These are phyloP conservation scores for Dermatemys mawii DNA, from an alignment of 2,113 vertebrate species.

Conservation along the genomic window DNA sequence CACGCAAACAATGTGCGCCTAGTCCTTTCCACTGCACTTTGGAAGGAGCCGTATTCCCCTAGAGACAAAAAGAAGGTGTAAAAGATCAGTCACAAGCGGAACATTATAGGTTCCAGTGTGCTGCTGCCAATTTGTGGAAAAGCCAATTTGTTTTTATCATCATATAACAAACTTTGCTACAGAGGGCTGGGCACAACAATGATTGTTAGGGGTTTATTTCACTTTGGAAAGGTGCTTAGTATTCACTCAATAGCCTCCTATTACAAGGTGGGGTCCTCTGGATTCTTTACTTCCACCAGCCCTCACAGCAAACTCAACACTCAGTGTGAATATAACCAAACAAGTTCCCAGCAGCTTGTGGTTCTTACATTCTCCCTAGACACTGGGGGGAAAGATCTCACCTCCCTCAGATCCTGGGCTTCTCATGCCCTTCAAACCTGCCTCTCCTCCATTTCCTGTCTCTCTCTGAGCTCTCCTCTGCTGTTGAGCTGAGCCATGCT, in stretches of 20 bases:
- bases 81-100: not conserved
- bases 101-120: not conserved
- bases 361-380: not conserved
- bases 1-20: not conserved
- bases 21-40: not conserved
- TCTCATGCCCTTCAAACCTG: not conserved
- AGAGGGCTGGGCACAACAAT: conserved; percentile 35
- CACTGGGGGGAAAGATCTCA: not conserved
- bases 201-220: conserved; percentile 40
- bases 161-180: conserved; percentile 33
- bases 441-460: not conserved
- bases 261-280: not conserved
- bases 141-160: conserved; percentile 46
- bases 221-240: conserved; percentile 37
- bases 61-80: conserved; percentile 28
- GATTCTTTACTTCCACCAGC: not conserved
- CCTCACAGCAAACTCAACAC: not conserved
- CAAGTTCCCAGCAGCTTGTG: not conserved
- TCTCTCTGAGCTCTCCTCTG: not conserved
- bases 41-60: conserved; percentile 3
- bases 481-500: not conserved
- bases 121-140: conserved; percentile 9
- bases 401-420: not conserved
- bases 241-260: conserved; percentile 15
- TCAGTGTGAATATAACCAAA: not conserved